phyloP scores from a whole-genome alignment of 2,113 vertebrate genomes.

The Marcusenius ussheri region DNA sequence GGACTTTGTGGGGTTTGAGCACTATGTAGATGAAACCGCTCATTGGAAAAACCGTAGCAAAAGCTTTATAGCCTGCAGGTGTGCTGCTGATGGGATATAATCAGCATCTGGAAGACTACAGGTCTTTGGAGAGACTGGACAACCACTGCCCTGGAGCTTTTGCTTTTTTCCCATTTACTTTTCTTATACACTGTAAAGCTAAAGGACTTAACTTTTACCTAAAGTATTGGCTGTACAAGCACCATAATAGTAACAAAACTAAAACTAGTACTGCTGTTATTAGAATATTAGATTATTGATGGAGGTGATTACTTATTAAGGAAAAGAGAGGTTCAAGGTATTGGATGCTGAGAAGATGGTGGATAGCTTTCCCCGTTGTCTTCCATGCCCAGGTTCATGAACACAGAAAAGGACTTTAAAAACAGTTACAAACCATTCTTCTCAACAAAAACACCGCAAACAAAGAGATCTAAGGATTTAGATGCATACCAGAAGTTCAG shows the following conservation, averaged over 20 bases:
- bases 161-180: neutral
- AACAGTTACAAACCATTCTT: neutral
- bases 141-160: neutral
- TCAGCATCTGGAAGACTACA: neutral
- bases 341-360: neutral
- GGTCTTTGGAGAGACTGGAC: neutral
- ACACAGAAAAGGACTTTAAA: neutral
- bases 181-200: neutral
- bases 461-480: neutral
- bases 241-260: neutral
- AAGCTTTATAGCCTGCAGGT: neutral
- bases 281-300: neutral
- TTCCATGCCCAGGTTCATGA: neutral
- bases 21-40: slow-evolving; percentile 25
- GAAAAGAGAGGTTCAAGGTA: neutral
- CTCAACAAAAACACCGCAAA: neutral
- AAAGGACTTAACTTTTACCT: neutral
- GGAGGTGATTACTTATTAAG: neutral
- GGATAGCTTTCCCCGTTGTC: neutral
- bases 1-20: neutral
- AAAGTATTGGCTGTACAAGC: neutral
- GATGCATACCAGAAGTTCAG: neutral
- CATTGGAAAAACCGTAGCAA: slow-evolving; percentile 8
- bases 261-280: neutral
- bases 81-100: neutral